These are phyloP conservation scores for Notechis scutatus DNA, from an alignment of 2,113 vertebrate species.

Conservation along the genomic window DNA sequence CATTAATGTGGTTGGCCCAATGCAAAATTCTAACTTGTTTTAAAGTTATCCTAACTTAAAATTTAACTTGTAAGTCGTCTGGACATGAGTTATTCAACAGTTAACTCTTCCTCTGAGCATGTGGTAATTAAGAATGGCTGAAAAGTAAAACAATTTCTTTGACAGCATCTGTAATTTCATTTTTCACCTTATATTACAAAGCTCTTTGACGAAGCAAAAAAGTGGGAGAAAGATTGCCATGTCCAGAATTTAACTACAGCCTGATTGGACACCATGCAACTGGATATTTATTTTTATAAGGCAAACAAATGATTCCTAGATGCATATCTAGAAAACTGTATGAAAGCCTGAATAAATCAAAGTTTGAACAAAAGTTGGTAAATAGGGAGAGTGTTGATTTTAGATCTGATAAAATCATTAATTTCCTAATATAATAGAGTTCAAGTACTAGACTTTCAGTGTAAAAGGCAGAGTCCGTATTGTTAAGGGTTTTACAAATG, in stretches of 20 bases:
- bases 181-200: background rate
- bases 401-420: background rate
- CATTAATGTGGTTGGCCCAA: background rate
- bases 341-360: background rate
- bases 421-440: background rate
- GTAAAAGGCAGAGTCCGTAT: background rate
- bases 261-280: background rate
- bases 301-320: background rate
- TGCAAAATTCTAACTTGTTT: background rate
- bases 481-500: background rate
- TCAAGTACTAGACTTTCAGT: background rate
- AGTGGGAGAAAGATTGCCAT: background rate
- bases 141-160: background rate
- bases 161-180: background rate
- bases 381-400: background rate
- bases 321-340: background rate
- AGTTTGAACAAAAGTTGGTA: background rate
- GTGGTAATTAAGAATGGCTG: background rate
- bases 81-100: background rate
- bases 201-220: background rate
- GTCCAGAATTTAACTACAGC: background rate
- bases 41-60: background rate
- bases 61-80: background rate
- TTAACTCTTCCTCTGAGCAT: background rate
- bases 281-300: background rate